Evolutionary conservation across 2,797 vertebrate genomes (phyloP), one percentile per base, ranked within the genome.

Genomic region (Clarias pachynema): DNA sequence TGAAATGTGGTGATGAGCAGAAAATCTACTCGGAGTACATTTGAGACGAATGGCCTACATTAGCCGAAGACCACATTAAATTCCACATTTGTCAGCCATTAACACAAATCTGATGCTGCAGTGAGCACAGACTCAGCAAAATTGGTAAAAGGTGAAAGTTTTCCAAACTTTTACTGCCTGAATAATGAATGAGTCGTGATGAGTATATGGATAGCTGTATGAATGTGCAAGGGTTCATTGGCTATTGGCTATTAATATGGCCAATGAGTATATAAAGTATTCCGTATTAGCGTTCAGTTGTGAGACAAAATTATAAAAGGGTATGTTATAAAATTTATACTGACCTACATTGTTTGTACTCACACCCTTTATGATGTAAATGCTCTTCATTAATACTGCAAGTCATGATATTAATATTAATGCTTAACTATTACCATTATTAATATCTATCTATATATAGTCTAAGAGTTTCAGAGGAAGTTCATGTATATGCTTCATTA

Each of bases 391-490:
- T 70, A 22, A 40, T 40, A 37, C 3, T 34, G 66, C 9, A 70
- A 24, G 31, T 70, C 34, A 40, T 70, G 20, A 70, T 69, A 70
- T 40, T 70, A 69, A 69, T 34, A 68, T 68, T 34, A 37, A 69
- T 37, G 29, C 31, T 69, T 69, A 37, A 24, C 34, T 40, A 40
- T 24, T 70, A 37, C 9, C 20, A 24, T 70, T 70, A 14, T 37
- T 69, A 10, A 69, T 37, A 34, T 7, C 3, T 37, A 70, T 24
- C 34, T 18, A 69, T 69, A 22, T 37, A 22, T 66, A 5, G 10
- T 60, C 20, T 29, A 65, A 3, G 6, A 18, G 53, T 3, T 26
- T 26, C 44, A 74, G 14, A 53, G 6, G 16, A 15, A 53, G 49
- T 26, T 20, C 57, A 77, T 77, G 53, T 3, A 4, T 74, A 29